Conservation (phyloP, 2,113 vertebrate species). For the Marmota flaviventris region DNA sequence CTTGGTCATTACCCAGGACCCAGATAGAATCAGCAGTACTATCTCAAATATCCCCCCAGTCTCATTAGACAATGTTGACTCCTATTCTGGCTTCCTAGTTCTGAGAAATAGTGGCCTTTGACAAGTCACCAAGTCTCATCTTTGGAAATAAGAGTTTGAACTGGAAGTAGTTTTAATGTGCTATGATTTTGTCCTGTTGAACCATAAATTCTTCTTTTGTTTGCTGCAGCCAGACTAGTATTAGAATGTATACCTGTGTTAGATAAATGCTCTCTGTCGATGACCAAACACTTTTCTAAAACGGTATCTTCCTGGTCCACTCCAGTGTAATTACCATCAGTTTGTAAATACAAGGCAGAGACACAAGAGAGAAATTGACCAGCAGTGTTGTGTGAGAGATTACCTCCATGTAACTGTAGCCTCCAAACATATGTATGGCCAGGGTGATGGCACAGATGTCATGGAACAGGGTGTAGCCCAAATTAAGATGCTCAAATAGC, state of each 20-base stretch:
- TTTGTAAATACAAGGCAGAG: slow-evolving; percentile 57
- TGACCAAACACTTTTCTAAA: slow-evolving; percentile 54
- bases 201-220: slow-evolving; percentile 34
- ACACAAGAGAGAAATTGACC: slow-evolving; percentile 14
- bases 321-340: slow-evolving; percentile 30
- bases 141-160: slow-evolving; percentile 56
- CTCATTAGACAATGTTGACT: neutral
- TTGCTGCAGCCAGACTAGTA: neutral
- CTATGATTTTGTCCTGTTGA: slow-evolving; percentile 45
- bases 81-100: slow-evolving; percentile 7
- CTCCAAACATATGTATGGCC: neutral
- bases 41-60: slow-evolving; percentile 21
- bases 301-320: slow-evolving; percentile 23
- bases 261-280: slow-evolving; percentile 57
- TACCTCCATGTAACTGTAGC: neutral
- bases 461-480: neutral
- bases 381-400: neutral
- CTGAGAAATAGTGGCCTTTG: slow-evolving; percentile 13
- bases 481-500: neutral
- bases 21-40: slow-evolving; percentile 13
- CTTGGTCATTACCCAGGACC: neutral
- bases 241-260: slow-evolving; percentile 41
- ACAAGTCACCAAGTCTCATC: slow-evolving; percentile 8
- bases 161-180: slow-evolving; percentile 53
- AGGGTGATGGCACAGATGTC: neutral